Percentiles rank a stretch among this genome's conserved stretches.
Conservation (phyloP, 1,140 invertebrate species). For the Pomphorhynchus laevis region DNA sequence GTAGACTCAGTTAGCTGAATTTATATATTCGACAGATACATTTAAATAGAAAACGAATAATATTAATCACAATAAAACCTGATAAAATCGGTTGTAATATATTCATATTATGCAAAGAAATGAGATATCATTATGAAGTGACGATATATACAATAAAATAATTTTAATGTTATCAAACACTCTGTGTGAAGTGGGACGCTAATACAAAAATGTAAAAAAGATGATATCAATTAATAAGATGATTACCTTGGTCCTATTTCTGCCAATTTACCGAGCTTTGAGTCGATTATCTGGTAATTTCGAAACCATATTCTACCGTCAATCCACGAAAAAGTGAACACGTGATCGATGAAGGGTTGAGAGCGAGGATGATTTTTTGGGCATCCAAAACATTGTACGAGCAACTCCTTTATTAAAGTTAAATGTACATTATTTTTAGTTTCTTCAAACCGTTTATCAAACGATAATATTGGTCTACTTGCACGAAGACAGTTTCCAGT, state of each 20-base stretch:
- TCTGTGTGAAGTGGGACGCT: no score
- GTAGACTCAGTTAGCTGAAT: no score
- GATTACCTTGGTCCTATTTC: constrained; percentile 36
- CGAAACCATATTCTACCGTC: constrained; percentile 89
- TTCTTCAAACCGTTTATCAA: constrained; percentile 45
- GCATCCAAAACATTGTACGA: constrained; percentile 49
- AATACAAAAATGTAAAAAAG: no score
- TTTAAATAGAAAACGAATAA: no score
- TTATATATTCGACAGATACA: no score
- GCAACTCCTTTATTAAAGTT: constrained; percentile 25
- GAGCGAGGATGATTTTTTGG: constrained; percentile 85
- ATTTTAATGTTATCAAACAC: neutral
- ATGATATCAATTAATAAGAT: constrained; percentile 9
- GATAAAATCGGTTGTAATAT: no score
- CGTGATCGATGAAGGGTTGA: constrained; percentile 93
- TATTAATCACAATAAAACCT: no score
- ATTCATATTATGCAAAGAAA: no score
- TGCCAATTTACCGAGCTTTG: constrained; percentile 49
- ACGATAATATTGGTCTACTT: constrained; percentile 64
- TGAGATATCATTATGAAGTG: no score
- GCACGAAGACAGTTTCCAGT: constrained; percentile 81
- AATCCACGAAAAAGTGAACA: constrained; percentile 55
- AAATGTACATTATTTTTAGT: constrained; percentile 48
- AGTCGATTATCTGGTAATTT: constrained; percentile 82
- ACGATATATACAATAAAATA: constrained; percentile 4